Evolutionary conservation across 2,113 vertebrate genomes (phyloP).

Genomic region (Dasyprocta punctata): DNA sequence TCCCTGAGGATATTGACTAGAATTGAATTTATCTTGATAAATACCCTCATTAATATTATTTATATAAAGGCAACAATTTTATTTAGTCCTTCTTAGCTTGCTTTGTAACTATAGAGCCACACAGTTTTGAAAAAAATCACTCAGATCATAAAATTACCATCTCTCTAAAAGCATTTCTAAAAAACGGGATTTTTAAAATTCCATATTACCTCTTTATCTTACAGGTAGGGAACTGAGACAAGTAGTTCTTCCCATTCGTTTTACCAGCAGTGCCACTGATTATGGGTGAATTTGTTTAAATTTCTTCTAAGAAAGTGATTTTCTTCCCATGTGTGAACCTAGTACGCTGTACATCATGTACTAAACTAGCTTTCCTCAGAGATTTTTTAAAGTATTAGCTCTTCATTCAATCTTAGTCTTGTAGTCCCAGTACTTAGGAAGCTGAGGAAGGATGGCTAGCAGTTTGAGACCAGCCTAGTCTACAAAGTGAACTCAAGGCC

Average conservation of each 20-base stretch:
- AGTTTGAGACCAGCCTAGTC: not conserved
- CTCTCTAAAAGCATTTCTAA: not conserved
- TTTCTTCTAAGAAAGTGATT: not conserved
- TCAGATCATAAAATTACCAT: not conserved
- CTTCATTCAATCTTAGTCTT: not conserved
- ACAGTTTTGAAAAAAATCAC: not conserved
- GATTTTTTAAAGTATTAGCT: not conserved
- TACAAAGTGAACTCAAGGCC: too few species aligned
- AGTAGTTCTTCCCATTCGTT: not conserved
- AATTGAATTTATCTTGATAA: not conserved
- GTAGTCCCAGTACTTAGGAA: not conserved
- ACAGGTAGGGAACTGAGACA: not conserved
- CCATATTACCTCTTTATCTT: not conserved
- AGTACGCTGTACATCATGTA: not conserved
- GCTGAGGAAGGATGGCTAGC: not conserved
- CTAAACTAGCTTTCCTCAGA: not conserved
- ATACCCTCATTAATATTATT: not conserved
- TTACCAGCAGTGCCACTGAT: not conserved
- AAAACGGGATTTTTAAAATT: not conserved
- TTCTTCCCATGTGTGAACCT: not conserved
- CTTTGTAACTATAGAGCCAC: slow-evolving; percentile 11
- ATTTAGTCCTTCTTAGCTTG: slow-evolving; percentile 4
- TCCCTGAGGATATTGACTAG: not conserved
- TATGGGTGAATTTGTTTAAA: not conserved
- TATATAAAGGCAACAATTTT: not conserved